Percentiles rank a stretch among this genome's conserved stretches.
Conservation (phyloP, 2,888 invertebrate genomes). For the Drosophila neonasuta region DNA sequence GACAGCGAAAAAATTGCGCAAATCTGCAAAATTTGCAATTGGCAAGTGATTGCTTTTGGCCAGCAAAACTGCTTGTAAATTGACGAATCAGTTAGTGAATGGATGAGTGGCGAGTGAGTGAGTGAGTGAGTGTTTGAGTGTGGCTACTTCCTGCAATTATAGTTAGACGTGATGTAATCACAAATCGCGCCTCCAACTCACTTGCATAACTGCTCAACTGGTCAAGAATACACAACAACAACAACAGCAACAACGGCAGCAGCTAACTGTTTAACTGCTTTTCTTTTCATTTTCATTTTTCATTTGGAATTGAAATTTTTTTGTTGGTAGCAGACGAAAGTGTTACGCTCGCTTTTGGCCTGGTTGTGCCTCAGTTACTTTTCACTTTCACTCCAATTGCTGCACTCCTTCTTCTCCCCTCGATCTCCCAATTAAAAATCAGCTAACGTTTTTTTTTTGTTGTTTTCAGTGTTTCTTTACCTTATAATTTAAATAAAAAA, state of each 20-base stretch:
- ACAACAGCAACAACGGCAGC: constrained; percentile 6
- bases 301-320: constrained; percentile 20
- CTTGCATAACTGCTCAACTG: constrained; percentile 71
- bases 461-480: constrained; percentile 70
- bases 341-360: constrained; percentile 32
- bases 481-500: constrained; percentile 77
- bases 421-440: constrained; percentile 22
- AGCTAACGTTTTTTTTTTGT: constrained; percentile 15
- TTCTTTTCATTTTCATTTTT: constrained; percentile 37
- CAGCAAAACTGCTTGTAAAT: constrained; percentile 25
- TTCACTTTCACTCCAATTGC: constrained; percentile 60
- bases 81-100: constrained; percentile 12
- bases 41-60: constrained; percentile 37
- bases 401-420: background rate
- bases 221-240: constrained; percentile 63
- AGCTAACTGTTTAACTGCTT: constrained; percentile 44
- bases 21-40: constrained; percentile 31
- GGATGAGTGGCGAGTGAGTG: background rate
- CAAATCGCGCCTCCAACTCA: constrained; percentile 35
- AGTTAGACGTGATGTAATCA: constrained; percentile 61
- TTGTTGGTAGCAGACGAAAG: constrained; percentile 13
- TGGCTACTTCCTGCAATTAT: constrained; percentile 68
- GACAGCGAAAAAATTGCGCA: constrained; percentile 48
- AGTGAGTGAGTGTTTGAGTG: constrained; percentile 12
- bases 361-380: constrained; percentile 40